Base-by-base conservation (phyloP, 2,888 invertebrate genomes). In the Cephus rjabovi region DNA sequence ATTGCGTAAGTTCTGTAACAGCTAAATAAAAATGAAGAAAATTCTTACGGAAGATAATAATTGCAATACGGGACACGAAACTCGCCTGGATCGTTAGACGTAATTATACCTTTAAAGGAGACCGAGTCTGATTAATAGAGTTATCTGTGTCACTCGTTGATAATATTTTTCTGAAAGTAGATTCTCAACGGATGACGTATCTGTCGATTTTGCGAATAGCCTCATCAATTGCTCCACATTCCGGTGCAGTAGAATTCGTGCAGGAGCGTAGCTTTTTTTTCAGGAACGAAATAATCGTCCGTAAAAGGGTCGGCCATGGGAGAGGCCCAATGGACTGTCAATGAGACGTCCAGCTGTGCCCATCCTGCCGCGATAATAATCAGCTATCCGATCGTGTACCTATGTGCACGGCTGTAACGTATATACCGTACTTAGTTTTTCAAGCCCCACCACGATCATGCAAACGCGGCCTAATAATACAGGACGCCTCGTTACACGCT, bases 331-430 rank as follows among this genome's bases (percentile, higher is more conserved):
- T 34, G 31, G 78, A 78, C 78, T 80, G 83, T 83, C 86, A 88
- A 88, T 85, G 86, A 88, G 81, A 80, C 81, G 56, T 84, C 86
- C 87, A 86, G 87, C 88, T 88, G 89, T 85, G 88, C 88, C 88
- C 88, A 88, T 88, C 88, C 88, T 88, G 56, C 68, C 73, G 81
- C 81, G 79, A 83, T 81, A 84, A 84, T 82, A 85, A 88, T 87
- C 77, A 81, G 70, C 71, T 35, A n/a, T 37, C 76, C 30, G 34
- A 35, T 74, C 35, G 35, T n/a, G 74, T 9, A 23, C 2, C 23
- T 23, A 56, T 56, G 56, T 56, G 56, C 56, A 56, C 56, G 23
- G 56, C 56, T 56, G 9, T 33, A 37, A 12, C 34, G 35, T 12
- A 34, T 12, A 9, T 30, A 12, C 23, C 34, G 75, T 23, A 12